Conservation (phyloP, 1,140 invertebrate species). For the Hycleus cichorii region DNA sequence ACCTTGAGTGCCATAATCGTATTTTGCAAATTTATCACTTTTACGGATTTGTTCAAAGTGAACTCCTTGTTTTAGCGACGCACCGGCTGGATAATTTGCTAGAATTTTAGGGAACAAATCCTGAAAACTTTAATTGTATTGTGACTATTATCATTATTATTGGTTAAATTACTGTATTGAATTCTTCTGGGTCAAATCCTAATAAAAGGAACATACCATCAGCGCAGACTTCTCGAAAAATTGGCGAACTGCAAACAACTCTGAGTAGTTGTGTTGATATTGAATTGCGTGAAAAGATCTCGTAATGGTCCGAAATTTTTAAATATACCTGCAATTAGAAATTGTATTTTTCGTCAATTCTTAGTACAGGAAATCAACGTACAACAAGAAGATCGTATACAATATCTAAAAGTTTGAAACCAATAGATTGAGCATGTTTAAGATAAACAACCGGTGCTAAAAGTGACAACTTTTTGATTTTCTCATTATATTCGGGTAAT, state of each 20-base stretch:
- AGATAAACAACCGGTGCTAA: slow-evolving; percentile 71
- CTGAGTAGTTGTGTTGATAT: too few relatives aligned
- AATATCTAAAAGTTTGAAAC: too few relatives aligned
- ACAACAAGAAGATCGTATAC: too few relatives aligned
- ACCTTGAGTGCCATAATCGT: slow-evolving; percentile 55
- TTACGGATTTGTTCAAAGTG: slow-evolving; percentile 59
- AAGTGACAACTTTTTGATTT: slow-evolving; percentile 49
- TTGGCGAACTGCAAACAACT: slow-evolving; percentile 45
- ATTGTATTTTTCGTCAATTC: too few relatives aligned
- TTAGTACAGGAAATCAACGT: too few relatives aligned
- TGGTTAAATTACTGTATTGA: slow-evolving; percentile 47
- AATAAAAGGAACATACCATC: slow-evolving; percentile 57
- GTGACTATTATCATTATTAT: too few relatives aligned
- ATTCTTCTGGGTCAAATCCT: slow-evolving; percentile 61
- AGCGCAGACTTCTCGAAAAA: slow-evolving; percentile 56
- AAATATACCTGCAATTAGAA: too few relatives aligned
- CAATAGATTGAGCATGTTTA: slow-evolving; percentile 53
- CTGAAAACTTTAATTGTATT: too few relatives aligned
- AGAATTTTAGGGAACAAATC: slow-evolving; percentile 55
- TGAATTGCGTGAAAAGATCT: slow-evolving; percentile 46
- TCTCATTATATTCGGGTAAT: slow-evolving; percentile 49
- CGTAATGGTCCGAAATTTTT: slow-evolving; percentile 44
- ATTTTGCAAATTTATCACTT: slow-evolving; percentile 55
- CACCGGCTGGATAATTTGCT: slow-evolving; percentile 70
- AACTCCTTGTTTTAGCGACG: slow-evolving; percentile 67